These are phyloP conservation scores for Andrena bucephala DNA, from an alignment of 2,888 invertebrate species.

Conservation along the genomic window DNA sequence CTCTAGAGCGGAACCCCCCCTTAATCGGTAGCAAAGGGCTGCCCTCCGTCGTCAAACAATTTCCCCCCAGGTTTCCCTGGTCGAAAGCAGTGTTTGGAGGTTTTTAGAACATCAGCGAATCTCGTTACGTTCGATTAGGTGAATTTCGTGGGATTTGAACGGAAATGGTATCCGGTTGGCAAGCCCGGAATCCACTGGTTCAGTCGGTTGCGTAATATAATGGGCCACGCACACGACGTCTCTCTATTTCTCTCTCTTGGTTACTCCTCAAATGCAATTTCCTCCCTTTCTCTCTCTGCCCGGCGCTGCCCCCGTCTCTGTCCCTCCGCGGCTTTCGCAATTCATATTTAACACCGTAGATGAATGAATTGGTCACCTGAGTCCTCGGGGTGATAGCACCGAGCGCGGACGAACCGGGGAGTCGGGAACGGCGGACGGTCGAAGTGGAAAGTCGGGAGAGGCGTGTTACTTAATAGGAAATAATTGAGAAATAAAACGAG, in stretches of 20 bases:
- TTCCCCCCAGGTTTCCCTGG: too few species aligned
- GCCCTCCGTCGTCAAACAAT: neutral
- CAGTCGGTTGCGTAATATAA: conserved; percentile 63
- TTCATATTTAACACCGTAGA: conserved; percentile 49
- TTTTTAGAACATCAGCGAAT: neutral
- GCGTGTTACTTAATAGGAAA: conserved; percentile 44
- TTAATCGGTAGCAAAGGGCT: too few species aligned
- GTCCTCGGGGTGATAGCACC: neutral
- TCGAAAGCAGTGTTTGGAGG: too few species aligned
- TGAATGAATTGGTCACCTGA: conserved; percentile 54
- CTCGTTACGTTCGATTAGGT: conserved; percentile 16
- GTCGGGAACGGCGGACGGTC: neutral
- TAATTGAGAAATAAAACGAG: conserved; percentile 27
- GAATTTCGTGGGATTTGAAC: conserved; percentile 37
- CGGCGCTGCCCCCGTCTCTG: neutral
- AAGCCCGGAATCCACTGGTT: conserved; percentile 54
- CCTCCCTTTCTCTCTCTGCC: neutral
- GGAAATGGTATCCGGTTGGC: conserved; percentile 22
- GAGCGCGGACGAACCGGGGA: neutral
- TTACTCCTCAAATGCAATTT: neutral
- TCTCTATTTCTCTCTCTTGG: conserved; percentile 14
- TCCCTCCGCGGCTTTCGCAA: conserved; percentile 43
- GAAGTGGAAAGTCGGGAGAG: neutral
- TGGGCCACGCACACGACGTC: conserved; percentile 48
- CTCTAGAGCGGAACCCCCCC: too few species aligned